Conservation (phyloP, 30 jellyfish, hydroid and myxozoan genomes). For the Haliclystus octoradiatus region DNA sequence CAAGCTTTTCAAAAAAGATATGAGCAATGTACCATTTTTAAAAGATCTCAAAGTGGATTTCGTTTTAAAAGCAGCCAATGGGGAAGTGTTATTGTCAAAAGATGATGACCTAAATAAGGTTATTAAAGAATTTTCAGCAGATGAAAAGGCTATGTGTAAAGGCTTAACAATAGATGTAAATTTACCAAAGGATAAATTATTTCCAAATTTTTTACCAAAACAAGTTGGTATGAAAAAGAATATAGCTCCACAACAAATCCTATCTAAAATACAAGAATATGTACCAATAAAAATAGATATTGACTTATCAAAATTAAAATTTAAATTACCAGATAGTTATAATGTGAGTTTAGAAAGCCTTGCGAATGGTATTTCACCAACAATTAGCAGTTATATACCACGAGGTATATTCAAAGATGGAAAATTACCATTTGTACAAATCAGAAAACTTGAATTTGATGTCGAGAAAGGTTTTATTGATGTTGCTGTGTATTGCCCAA, state of each 20-base stretch:
- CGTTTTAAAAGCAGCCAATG: constrained; percentile 42
- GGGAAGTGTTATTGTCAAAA: constrained; percentile 31
- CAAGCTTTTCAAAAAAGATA: constrained; percentile 38
- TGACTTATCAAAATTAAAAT: neutral
- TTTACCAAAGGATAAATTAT: constrained; percentile 44
- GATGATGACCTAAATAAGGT: constrained; percentile 33
- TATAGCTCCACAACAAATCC: too few species aligned
- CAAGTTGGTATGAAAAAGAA: neutral
- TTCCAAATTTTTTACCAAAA: constrained; percentile 4
- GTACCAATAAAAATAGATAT: neutral
- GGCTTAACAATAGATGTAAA: constrained; percentile 56
- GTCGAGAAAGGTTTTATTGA: constrained; percentile 10
- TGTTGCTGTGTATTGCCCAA: neutral
- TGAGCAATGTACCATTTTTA: constrained; percentile 40
- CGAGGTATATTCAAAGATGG: neutral
- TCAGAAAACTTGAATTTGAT: constrained; percentile 43
- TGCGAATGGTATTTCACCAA: neutral
- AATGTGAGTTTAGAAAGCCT: neutral
- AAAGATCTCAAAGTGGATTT: constrained; percentile 41
- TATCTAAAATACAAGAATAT: neutral
- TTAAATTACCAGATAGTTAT: neutral
- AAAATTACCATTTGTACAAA: constrained; percentile 33
- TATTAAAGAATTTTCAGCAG: constrained; percentile 22
- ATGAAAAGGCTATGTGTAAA: constrained; percentile 46
- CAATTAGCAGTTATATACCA: neutral